phyloP scores from a whole-genome alignment of 2,797 vertebrate genomes.

The Scyliorhinus canicula region DNA sequence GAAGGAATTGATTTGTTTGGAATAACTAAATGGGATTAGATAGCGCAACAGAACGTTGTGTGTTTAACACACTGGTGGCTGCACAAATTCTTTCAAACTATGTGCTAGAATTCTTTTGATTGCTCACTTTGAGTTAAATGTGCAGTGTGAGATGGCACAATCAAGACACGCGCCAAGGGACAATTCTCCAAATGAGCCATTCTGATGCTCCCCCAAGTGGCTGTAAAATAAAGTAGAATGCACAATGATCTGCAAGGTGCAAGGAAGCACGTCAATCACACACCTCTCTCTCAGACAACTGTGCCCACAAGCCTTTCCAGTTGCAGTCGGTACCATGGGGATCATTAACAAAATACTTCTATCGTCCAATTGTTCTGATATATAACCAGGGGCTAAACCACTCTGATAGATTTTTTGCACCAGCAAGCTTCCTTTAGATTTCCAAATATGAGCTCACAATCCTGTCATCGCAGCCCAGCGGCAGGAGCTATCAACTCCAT shows the following conservation, averaged over 20 bases:
- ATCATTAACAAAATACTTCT: neutral
- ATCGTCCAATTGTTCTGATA: neutral
- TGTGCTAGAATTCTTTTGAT: neutral
- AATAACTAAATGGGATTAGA: neutral
- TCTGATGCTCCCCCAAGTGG: neutral
- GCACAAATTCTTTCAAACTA: neutral
- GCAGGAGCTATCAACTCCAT: neutral
- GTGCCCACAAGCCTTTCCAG: neutral
- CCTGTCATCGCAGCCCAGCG: neutral
- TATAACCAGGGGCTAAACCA: neutral
- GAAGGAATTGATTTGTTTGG: conserved; percentile 12
- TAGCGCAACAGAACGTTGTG: neutral
- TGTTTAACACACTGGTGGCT: neutral
- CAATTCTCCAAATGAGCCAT: neutral
- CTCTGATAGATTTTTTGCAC: neutral
- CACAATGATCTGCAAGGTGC: neutral
- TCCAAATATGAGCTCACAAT: neutral
- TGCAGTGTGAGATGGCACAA: neutral
- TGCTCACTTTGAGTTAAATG: neutral
- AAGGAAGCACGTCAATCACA: neutral
- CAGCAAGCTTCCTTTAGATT: neutral
- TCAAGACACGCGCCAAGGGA: neutral
- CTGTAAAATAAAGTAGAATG: neutral
- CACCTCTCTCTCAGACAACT: neutral
- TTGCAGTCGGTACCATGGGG: neutral